Evolutionary conservation across 2,888 invertebrate genomes (phyloP).

Genomic region (Drosophila nigritarsus): DNA sequence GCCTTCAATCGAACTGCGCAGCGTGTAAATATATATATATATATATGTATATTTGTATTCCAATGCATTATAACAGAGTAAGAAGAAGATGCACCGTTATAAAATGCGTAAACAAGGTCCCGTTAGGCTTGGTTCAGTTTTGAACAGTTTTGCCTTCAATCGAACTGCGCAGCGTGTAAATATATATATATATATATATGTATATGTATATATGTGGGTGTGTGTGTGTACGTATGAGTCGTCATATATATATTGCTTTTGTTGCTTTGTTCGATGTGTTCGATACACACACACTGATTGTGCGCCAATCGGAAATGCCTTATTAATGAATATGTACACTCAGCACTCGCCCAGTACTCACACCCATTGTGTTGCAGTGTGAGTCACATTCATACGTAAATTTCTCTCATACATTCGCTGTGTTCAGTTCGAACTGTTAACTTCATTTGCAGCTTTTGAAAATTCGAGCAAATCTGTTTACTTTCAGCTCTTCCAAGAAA

Average conservation of each 20-base stretch:
- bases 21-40: too few relatives aligned
- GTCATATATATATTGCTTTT: neutral
- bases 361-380: neutral
- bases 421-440: neutral
- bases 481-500: neutral
- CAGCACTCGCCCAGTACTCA: conserved; percentile 15
- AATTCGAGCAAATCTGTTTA: neutral
- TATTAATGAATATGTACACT: conserved; percentile 52
- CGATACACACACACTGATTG: neutral
- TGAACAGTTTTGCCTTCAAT: too few relatives aligned
- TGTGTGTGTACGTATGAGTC: neutral
- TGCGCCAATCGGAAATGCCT: conserved; percentile 47
- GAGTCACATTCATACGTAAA: neutral
- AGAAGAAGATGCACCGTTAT: neutral
- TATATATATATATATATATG: too few relatives aligned
- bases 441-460: neutral
- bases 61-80: neutral
- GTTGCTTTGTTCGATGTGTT: too few relatives aligned
- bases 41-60: neutral
- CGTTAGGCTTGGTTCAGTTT: neutral
- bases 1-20: too few relatives aligned
- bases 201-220: too few relatives aligned
- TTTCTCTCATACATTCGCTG: neutral
- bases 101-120: neutral
- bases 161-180: too few relatives aligned